A percentile compares a stretch with the other conserved stretches of the same genome.
phyloP scores from a whole-genome alignment of 2,113 vertebrate genomes.

The Conger conger region DNA sequence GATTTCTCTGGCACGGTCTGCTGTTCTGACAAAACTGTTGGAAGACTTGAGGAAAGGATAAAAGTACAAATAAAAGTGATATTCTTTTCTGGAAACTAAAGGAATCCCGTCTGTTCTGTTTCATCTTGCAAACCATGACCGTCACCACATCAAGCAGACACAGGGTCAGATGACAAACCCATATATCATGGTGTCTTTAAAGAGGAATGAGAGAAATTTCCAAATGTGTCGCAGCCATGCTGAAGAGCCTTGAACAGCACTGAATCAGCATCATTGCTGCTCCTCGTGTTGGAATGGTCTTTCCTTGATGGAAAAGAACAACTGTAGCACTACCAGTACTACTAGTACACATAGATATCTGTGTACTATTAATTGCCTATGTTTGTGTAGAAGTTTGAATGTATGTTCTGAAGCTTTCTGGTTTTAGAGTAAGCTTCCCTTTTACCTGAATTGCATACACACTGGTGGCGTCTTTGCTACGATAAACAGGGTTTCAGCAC shows the following conservation, averaged over 20 bases:
- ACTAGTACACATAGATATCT: background rate
- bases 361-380: background rate
- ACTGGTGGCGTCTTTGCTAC: background rate
- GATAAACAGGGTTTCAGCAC: conserved; percentile 36
- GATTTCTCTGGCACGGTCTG: conserved; percentile 40
- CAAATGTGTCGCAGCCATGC: background rate
- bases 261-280: background rate
- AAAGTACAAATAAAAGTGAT: conserved; percentile 48
- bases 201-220: background rate
- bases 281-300: too few relatives aligned
- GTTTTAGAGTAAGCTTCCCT: conserved; percentile 26
- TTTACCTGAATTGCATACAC: conserved; percentile 23
- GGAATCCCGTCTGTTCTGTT: conserved; percentile 32
- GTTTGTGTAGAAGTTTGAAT: too few relatives aligned
- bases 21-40: conserved; percentile 36
- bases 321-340: too few relatives aligned
- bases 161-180: conserved; percentile 37
- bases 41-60: conserved; percentile 38
- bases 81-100: conserved; percentile 47
- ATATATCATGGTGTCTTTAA: background rate
- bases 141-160: conserved; percentile 35
- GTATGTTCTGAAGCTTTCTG: background rate
- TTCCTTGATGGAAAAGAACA: too few relatives aligned
- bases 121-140: conserved; percentile 31
- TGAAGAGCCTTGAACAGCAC: background rate